Evolutionary conservation across 2,113 vertebrate species (phyloP), one percentile per base, ranked within the genome.

Genomic region (Hypomesus transpacificus): DNA sequence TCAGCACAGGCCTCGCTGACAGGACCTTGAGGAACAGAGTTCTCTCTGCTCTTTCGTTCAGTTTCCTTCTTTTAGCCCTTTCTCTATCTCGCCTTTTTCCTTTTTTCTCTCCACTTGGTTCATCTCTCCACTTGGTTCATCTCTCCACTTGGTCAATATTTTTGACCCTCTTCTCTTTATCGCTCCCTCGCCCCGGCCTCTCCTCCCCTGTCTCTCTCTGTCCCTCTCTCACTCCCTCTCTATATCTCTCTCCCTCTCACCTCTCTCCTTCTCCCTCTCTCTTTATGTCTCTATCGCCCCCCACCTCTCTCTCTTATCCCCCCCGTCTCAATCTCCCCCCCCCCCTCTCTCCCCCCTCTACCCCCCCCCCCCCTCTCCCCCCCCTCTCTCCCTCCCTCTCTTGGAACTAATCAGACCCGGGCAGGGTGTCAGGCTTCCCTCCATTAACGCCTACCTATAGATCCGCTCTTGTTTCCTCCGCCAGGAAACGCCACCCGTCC

Each of bases 391-490:
- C 9, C 52, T 53, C 52, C 3, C 52, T 53, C 52, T 14, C 52
- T 53, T 1, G 4, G 31, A 34, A 46, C 59, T 68, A 52, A 77
- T 64, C 57, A 39, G 52, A n/a, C 52, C 17, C 63, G 22, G 58
- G 59, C 57, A 70, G 71, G 75, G 75, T 77, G 65, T 68, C 59
- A 26, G 4, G 52, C 58, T 63, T 28, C 26, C 17, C 72, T 77
- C 70, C 18, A 68, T 72, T 72, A 64, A 77, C 61, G 57, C 57
- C 75, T 26, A 20, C 22, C 58, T 68, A 53, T 39, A 6, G 68
- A 51, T 18, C 66, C 67, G 72, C 72, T 20, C 58, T 72, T 77
- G 66, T 58, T 54, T 69, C 28, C 24, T 39, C 46, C 20, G 3
- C 69, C 61, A 21, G 61, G 69, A 69, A 69, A 46, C 57, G 26